Evolutionary conservation across 2,797 vertebrate genomes (phyloP).

Genomic region (Carcharodon carcharias): DNA sequence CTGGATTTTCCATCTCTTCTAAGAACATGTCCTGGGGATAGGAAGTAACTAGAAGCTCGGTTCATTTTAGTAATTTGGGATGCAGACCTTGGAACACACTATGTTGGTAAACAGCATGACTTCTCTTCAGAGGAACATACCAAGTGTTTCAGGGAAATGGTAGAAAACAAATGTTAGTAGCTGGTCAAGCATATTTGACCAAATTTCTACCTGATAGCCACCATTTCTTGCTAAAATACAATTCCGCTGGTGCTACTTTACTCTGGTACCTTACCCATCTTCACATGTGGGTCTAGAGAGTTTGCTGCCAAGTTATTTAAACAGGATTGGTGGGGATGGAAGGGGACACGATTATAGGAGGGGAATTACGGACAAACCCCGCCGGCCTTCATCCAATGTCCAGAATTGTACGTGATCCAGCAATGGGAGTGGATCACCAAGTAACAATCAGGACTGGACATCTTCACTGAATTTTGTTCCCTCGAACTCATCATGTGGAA

Average conservation of each 20-base stretch:
- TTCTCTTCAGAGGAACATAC: neutral
- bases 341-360: neutral
- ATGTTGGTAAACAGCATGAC: neutral
- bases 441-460: too few relatives aligned
- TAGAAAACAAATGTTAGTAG: neutral
- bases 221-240: neutral
- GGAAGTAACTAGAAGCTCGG: neutral
- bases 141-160: neutral
- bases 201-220: neutral
- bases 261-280: neutral
- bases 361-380: neutral
- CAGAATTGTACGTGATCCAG: neutral
- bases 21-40: neutral
- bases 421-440: neutral
- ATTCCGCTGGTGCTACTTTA: neutral
- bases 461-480: too few relatives aligned
- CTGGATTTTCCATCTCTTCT: neutral
- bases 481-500: too few relatives aligned
- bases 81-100: neutral
- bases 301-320: neutral
- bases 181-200: neutral
- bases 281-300: neutral
- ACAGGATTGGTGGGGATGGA: neutral
- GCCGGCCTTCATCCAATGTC: neutral
- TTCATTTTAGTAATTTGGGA: slow-evolving; percentile 1